phyloP scores from a whole-genome alignment of 2,888 invertebrate species.

The Deilephila porcellus region DNA sequence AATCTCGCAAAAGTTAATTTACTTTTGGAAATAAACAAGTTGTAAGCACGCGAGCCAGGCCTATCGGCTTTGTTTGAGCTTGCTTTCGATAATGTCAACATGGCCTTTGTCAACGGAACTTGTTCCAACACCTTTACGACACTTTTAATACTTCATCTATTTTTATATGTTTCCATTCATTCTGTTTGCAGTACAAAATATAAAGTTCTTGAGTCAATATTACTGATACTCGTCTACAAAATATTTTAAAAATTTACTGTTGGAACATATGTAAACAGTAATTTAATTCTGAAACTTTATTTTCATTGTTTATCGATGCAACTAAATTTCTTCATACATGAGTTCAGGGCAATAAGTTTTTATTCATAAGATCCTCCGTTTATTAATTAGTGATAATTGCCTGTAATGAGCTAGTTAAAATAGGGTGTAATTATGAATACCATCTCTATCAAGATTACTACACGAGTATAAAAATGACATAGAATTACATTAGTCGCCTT shows the following conservation, averaged over 20 bases:
- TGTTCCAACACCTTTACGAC: constrained; percentile 67
- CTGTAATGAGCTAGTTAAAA: no score
- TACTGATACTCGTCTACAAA: neutral
- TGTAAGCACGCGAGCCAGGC: constrained; percentile 60
- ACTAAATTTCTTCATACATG: no score
- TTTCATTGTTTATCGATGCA: no score
- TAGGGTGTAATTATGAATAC: no score
- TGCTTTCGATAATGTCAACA: constrained; percentile 82
- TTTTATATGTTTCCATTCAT: constrained; percentile 43
- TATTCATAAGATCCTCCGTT: no score
- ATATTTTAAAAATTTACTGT: neutral
- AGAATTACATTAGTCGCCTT: neutral
- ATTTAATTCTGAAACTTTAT: no score
- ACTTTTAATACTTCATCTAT: constrained; percentile 64
- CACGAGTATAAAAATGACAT: neutral
- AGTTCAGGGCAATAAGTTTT: no score
- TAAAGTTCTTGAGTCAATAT: neutral
- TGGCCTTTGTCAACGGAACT: constrained; percentile 72
- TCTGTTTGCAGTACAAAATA: neutral
- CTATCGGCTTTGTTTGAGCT: constrained; percentile 71
- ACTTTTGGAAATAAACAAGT: constrained; percentile 73
- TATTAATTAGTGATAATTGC: no score
- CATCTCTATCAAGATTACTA: no score
- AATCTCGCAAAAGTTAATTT: constrained; percentile 66
- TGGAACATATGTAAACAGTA: neutral